phyloP scores from a whole-genome alignment of 2,797 vertebrate genomes.

The Catharus ustulatus region DNA sequence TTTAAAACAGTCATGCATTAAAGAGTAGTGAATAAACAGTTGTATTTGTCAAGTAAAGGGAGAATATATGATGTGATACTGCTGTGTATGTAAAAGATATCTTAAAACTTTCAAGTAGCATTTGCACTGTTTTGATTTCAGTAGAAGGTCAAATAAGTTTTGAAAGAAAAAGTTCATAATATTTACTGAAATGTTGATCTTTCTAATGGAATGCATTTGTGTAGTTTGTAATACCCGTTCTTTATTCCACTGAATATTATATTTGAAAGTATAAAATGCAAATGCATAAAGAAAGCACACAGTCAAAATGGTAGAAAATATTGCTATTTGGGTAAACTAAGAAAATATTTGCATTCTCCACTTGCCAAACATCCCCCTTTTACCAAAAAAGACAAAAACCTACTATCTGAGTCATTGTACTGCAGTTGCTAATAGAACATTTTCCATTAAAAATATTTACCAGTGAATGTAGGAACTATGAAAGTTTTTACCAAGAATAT shows the following conservation, averaged over 20 bases:
- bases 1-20: background rate
- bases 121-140: background rate
- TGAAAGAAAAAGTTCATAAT: background rate
- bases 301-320: background rate
- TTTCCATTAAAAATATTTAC: background rate
- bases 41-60: background rate
- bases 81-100: background rate
- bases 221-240: background rate
- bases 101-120: background rate
- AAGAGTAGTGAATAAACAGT: background rate
- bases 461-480: background rate
- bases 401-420: background rate
- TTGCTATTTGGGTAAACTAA: background rate
- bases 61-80: background rate
- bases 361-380: background rate
- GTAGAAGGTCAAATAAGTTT: background rate
- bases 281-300: background rate
- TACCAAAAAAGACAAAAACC: background rate
- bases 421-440: background rate
- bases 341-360: background rate
- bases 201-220: background rate
- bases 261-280: background rate
- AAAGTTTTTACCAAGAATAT: background rate
- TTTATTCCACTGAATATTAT: background rate
- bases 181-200: background rate